Evolutionary conservation across 1,140 invertebrate genomes (phyloP).

Genomic region (Hylaeus volcanicus): DNA sequence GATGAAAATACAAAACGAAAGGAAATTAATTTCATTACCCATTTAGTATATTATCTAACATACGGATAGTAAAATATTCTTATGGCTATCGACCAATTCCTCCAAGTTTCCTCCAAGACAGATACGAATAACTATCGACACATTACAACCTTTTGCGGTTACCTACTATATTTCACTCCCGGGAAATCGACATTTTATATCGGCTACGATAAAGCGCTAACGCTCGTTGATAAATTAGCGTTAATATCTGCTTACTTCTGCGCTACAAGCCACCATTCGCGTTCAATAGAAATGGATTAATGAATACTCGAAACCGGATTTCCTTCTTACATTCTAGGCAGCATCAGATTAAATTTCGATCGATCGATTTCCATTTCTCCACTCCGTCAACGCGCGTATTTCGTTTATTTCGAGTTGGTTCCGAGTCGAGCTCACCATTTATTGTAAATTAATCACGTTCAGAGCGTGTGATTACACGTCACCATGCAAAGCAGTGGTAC

Average conservation of each 20-base stretch:
- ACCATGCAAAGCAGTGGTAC: too few relatives aligned
- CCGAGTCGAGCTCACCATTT: background rate
- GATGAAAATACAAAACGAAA: too few relatives aligned
- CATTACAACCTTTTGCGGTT: background rate
- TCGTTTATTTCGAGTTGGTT: background rate
- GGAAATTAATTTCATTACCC: too few relatives aligned
- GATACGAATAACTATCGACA: background rate
- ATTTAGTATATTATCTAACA: too few relatives aligned
- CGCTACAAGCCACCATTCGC: background rate
- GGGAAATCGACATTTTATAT: background rate
- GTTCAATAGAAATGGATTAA: slow-evolving; percentile 20
- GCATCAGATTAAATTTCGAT: slow-evolving; percentile 22
- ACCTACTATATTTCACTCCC: background rate
- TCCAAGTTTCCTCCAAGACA: background rate
- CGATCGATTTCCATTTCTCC: slow-evolving; percentile 36
- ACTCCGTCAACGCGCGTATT: slow-evolving; percentile 12
- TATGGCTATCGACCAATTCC: background rate
- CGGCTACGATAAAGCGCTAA: background rate
- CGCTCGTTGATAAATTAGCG: background rate
- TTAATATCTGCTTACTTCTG: slow-evolving; percentile 12
- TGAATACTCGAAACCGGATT: slow-evolving; percentile 21
- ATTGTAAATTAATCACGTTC: slow-evolving; percentile 21
- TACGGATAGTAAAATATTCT: background rate
- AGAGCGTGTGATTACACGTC: background rate
- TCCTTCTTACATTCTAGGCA: slow-evolving; percentile 5